Evolutionary conservation across 2,113 vertebrate genomes (phyloP).

Genomic region (Ascaphus truei): DNA sequence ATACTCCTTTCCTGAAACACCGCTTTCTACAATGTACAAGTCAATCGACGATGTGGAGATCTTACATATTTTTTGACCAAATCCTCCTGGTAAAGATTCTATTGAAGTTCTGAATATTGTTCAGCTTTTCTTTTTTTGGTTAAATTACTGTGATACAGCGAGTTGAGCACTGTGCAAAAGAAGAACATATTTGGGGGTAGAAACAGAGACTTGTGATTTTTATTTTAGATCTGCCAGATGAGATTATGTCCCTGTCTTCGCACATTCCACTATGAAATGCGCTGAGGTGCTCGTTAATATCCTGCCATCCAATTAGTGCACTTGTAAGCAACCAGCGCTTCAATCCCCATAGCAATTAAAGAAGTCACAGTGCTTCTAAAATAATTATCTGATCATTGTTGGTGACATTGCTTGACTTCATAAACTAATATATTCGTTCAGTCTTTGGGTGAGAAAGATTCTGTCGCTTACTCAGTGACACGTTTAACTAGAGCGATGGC

Average conservation of each 20-base stretch:
- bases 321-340: conserved; percentile 26
- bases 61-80: no score
- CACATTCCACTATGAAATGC: conserved; percentile 13
- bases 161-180: background rate
- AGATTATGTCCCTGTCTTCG: conserved; percentile 20
- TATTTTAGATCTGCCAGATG: conserved; percentile 13
- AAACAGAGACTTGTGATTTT: conserved; percentile 19
- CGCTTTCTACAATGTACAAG: no score
- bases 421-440: conserved; percentile 27
- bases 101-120: no score
- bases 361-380: conserved; percentile 31
- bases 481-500: conserved; percentile 31
- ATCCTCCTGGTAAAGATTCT: no score
- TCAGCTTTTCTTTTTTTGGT: no score
- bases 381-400: conserved; percentile 36
- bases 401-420: conserved; percentile 31
- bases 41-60: no score
- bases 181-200: background rate
- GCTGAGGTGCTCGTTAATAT: conserved; percentile 33
- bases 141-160: conserved; percentile 12
- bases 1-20: no score
- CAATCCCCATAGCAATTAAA: conserved; percentile 35
- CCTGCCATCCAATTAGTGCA: conserved; percentile 36
- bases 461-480: conserved; percentile 39
- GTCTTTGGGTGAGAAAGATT: conserved; percentile 23